Evolutionary conservation across 2,888 invertebrate species (phyloP), one percentile per base, ranked within the genome.

Genomic region (Disparrhopalites patrizii): DNA sequence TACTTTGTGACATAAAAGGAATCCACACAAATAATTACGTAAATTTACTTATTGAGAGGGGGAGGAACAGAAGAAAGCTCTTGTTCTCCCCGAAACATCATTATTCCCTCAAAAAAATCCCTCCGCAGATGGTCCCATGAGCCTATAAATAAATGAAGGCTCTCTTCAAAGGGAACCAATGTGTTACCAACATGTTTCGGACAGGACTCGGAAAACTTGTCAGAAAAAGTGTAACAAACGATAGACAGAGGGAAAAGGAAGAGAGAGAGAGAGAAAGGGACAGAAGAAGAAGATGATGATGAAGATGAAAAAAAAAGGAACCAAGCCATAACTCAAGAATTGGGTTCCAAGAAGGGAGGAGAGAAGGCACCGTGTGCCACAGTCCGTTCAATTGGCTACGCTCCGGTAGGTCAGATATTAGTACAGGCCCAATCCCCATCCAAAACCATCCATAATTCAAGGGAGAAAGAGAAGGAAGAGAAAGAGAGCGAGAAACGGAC

Each of bases 401-500:
- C 74, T 72, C 69, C 68, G 74, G 74, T 73, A 71, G 74, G 74
- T 74, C 72, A 74, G 68, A 70, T 68, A 66, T 47, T 55, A 56
- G 69, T 70, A 20, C 31, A 64, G 57, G 30, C 56, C 43, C 27
- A 30, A 28, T 43, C 30, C 31, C 47, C 43, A 47, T 43, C 43
- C 57, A 57, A 23, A n/a, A 7, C 15, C 33, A 52, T 13, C 18
- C 25, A 50, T 13, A 20, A 2, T 31, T 30, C 20, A 54, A 30
- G 15, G 31, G 20, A 20, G 31, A 5, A 2, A 50, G 23, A 20
- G 50, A 50, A 20, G 13, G 25, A 10, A 50, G 7, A 50, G 36
- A 27, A 10, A 40, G 25, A 57, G 40, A 57, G 36, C 10, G 23
- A 57, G 38, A 56, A 18, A n/a, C 36, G 47, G 23, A 47, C n/a